phyloP scores from a whole-genome alignment of 2,888 invertebrate genomes.

The Automeris io region DNA sequence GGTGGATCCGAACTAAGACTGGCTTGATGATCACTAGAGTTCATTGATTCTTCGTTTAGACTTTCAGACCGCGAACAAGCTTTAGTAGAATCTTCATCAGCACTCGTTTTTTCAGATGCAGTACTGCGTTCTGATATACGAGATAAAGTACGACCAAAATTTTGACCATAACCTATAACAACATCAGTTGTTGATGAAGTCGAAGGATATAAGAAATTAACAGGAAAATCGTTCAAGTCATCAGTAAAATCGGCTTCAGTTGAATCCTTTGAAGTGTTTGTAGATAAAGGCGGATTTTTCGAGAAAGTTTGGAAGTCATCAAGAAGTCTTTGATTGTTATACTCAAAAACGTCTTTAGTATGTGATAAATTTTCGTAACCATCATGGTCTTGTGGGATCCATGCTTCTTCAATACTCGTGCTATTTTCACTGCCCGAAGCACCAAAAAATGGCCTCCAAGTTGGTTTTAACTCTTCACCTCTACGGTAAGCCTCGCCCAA shows the following conservation, averaged over 20 bases:
- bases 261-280: slow-evolving; percentile 72
- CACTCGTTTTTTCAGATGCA: slow-evolving; percentile 91
- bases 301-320: slow-evolving; percentile 72
- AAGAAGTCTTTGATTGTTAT: slow-evolving; percentile 58
- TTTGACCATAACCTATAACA: slow-evolving; percentile 83
- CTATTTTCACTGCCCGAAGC: slow-evolving; percentile 88
- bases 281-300: slow-evolving; percentile 65
- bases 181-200: slow-evolving; percentile 81
- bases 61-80: slow-evolving; percentile 90
- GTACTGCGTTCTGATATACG: slow-evolving; percentile 93
- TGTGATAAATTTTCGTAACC: slow-evolving; percentile 75
- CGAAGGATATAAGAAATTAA: slow-evolving; percentile 85
- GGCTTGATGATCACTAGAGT: slow-evolving; percentile 90
- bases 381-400: slow-evolving; percentile 86
- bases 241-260: slow-evolving; percentile 83
- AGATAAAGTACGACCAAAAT: slow-evolving; percentile 88
- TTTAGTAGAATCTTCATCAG: slow-evolving; percentile 91
- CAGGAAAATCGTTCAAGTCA: slow-evolving; percentile 85
- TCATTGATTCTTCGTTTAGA: slow-evolving; percentile 88
- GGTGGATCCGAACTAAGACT: slow-evolving; percentile 91
- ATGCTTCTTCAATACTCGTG: slow-evolving; percentile 90
- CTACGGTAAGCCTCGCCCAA: slow-evolving; percentile 82
- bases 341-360: slow-evolving; percentile 67
- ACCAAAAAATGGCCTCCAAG: slow-evolving; percentile 89
- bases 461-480: slow-evolving; percentile 85